Evolutionary conservation across 2,113 vertebrate genomes (phyloP), one percentile per base, ranked within the genome.

Genomic region (Mohoua ochrocephala): DNA sequence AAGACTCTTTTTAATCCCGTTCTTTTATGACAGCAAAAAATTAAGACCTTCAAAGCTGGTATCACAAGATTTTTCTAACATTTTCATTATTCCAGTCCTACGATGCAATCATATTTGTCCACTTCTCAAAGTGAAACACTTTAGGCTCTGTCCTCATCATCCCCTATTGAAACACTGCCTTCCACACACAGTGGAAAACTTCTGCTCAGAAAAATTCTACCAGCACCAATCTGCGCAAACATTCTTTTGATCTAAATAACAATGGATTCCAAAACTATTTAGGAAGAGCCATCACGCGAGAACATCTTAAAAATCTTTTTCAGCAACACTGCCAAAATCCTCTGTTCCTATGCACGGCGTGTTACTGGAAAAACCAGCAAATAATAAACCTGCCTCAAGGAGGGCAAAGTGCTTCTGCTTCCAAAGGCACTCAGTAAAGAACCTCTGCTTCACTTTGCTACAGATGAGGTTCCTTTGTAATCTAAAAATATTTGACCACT

Each of bases 51-150:
- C 86, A 97, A 95, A 95, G 79, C 54, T 33, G 9, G 63, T 31
- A 92, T 97, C 96, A 96, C 85, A 80, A 93, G 92, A 81, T 88
- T 93, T 89, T 77, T 70, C 85, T 47, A 95, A 64, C 59, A 20
- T 39, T 64, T 78, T 24, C 42, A 44, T 74, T 92, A 53, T 41
- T 63, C 10, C 70, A 61, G 35, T 42, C 47, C 80, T 69, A 22
- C 27, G 91, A 50, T 0, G 3, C 37, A 53, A 77, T 42, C 67
- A 1, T 11, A 63, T 59, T 45, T 42, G 35, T 39, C 33, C 59
- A 47, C 7, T 16, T 53, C 67, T 70, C 71, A 74, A 88, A 85
- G 70, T 16, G 28, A 75, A 87, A 65, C 50, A 24, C 45, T 88
- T 69, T 0, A 70, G 63, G 63, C 41, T 73, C 84, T 70, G 79